Conservation (phyloP, 1,140 invertebrate species). For the Bombus sibiricus region DNA sequence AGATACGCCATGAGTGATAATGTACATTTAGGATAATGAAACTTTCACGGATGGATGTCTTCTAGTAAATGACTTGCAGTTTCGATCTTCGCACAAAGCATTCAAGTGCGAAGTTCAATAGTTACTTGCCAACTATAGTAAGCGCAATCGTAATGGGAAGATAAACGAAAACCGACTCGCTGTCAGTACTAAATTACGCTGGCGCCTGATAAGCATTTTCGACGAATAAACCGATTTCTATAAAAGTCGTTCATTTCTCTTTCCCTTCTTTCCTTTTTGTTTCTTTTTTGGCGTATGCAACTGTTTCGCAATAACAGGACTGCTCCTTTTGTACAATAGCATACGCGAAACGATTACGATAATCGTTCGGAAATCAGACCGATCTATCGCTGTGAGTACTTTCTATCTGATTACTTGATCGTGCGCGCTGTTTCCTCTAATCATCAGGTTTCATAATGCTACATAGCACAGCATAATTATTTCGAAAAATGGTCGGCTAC, state of each 20-base stretch:
- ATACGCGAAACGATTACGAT: not conserved
- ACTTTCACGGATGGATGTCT: not conserved
- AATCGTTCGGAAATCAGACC: slow-evolving; percentile 6
- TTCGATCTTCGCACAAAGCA: not conserved
- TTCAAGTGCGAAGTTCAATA: slow-evolving; percentile 10
- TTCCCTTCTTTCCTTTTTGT: not conserved
- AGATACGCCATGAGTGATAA: not conserved
- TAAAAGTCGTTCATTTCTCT: not conserved
- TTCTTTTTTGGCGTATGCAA: not conserved
- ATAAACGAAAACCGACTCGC: slow-evolving; percentile 11
- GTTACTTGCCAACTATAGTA: not conserved
- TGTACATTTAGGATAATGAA: not conserved
- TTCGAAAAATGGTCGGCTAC: not conserved
- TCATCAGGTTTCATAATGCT: slow-evolving; percentile 20
- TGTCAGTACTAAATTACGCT: not conserved
- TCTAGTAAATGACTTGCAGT: not conserved
- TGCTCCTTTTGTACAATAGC: not conserved
- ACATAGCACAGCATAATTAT: not conserved
- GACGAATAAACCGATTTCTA: not conserved
- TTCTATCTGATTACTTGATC: slow-evolving; percentile 38
- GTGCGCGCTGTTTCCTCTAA: not conserved
- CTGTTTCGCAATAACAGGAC: not conserved
- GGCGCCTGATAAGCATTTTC: not conserved
- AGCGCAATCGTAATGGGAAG: not conserved
- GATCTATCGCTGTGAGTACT: not conserved